Evolutionary conservation across 2,113 vertebrate genomes (phyloP).

Genomic region (Cervus canadensis): DNA sequence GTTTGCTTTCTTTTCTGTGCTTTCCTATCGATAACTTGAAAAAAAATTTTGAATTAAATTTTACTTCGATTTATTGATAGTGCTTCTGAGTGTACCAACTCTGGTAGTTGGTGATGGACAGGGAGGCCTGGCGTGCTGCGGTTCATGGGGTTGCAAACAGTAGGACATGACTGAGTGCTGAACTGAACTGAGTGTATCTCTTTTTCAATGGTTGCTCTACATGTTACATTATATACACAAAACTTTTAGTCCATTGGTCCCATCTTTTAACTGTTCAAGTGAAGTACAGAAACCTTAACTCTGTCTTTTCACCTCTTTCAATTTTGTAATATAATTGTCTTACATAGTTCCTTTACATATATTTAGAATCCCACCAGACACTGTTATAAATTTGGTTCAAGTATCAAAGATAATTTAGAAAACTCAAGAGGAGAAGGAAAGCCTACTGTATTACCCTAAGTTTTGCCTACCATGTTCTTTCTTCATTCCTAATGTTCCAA

Average conservation of each 20-base stretch:
- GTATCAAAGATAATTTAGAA: constrained; percentile 8
- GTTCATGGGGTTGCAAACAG: background rate
- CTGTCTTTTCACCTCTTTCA: background rate
- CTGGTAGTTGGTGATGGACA: background rate
- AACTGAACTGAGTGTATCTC: background rate
- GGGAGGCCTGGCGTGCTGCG: background rate
- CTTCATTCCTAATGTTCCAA: background rate
- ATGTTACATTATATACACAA: background rate
- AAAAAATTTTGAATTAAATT: background rate
- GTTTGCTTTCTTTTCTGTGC: background rate
- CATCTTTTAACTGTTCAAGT: background rate
- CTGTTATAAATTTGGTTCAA: background rate
- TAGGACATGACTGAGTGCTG: background rate
- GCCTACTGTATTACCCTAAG: background rate
- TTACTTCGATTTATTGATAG: background rate
- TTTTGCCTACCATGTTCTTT: constrained; percentile 13
- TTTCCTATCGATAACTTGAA: background rate
- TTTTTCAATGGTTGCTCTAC: background rate
- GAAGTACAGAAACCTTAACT: background rate
- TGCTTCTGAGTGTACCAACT: background rate
- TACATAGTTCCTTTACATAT: background rate
- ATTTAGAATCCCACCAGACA: background rate
- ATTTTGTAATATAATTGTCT: background rate
- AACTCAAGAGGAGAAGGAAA: background rate
- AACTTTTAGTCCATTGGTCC: background rate